phyloP scores from a whole-genome alignment of 1,140 invertebrate species.

The Rhizoglyphus robini region DNA sequence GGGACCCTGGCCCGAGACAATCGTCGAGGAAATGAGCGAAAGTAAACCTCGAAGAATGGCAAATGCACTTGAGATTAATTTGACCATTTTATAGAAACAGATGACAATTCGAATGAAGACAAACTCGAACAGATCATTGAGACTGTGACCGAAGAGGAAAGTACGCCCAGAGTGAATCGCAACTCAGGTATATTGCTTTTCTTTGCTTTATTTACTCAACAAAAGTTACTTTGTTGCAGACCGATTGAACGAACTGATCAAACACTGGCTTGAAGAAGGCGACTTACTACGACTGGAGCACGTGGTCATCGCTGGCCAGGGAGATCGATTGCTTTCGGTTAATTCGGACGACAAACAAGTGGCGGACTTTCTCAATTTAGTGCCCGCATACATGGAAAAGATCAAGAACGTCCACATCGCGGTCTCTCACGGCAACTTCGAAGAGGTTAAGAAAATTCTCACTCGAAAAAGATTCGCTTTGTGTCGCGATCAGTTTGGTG shows the following conservation, averaged over 20 bases:
- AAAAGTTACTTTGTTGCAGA: slow-evolving; percentile 19
- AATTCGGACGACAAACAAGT: slow-evolving; percentile 47
- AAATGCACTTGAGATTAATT: neutral
- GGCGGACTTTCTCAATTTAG: slow-evolving; percentile 48
- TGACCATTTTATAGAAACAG: neutral
- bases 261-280: slow-evolving; percentile 28
- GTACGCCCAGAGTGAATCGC: neutral
- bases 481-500: slow-evolving; percentile 66
- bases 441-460: slow-evolving; percentile 65
- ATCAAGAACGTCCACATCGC: slow-evolving; percentile 21
- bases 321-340: slow-evolving; percentile 26
- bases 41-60: neutral
- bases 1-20: neutral
- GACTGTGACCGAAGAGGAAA: neutral
- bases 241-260: slow-evolving; percentile 28
- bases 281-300: slow-evolving; percentile 29
- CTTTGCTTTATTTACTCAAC: neutral
- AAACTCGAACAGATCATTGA: slow-evolving; percentile 11
- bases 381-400: slow-evolving; percentile 55
- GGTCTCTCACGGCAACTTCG: slow-evolving; percentile 54
- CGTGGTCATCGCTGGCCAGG: slow-evolving; percentile 30
- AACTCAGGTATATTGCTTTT: neutral
- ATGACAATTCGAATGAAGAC: slow-evolving; percentile 15
- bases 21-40: neutral
- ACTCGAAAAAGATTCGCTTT: slow-evolving; percentile 81